A percentile compares a stretch with the other conserved stretches of the same genome.
Conservation (phyloP, 1,140 invertebrate genomes). For the Melanaphis sacchari region DNA sequence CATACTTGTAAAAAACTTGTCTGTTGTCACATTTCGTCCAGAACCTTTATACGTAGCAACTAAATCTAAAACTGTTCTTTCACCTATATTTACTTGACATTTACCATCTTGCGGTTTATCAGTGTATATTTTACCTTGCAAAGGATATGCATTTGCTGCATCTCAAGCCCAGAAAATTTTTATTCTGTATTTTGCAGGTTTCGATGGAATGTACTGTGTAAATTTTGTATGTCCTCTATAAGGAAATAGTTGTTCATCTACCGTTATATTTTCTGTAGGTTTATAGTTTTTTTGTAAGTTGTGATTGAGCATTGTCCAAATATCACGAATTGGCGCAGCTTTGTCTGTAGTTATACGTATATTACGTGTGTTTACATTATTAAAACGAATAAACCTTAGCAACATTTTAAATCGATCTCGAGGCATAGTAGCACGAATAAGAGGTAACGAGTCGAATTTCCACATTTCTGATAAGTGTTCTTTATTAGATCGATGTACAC, state of each 20-base stretch:
- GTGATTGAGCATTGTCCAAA: neutral
- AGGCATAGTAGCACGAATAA: neutral
- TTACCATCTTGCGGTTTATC: neutral
- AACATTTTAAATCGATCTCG: neutral
- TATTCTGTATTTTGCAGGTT: neutral
- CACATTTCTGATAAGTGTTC: neutral
- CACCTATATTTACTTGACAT: slow-evolving; percentile 12
- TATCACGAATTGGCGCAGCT: neutral
- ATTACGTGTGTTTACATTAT: neutral
- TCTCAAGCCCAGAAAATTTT: slow-evolving; percentile 25
- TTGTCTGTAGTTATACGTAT: neutral
- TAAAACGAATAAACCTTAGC: neutral
- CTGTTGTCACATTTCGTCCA: slow-evolving; percentile 63
- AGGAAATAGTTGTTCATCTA: slow-evolving; percentile 8
- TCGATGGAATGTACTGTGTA: neutral
- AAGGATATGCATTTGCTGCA: neutral
- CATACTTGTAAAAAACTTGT: slow-evolving; percentile 65
- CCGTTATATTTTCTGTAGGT: neutral
- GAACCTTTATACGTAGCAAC: neutral
- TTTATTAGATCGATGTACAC: slow-evolving; percentile 7
- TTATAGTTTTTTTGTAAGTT: neutral
- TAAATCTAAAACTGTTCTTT: neutral
- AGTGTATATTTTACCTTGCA: neutral
- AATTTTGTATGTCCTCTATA: slow-evolving; percentile 5
- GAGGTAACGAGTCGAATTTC: neutral